Conservation (phyloP, 2,113 vertebrate species). For the Leiothrix lutea region DNA sequence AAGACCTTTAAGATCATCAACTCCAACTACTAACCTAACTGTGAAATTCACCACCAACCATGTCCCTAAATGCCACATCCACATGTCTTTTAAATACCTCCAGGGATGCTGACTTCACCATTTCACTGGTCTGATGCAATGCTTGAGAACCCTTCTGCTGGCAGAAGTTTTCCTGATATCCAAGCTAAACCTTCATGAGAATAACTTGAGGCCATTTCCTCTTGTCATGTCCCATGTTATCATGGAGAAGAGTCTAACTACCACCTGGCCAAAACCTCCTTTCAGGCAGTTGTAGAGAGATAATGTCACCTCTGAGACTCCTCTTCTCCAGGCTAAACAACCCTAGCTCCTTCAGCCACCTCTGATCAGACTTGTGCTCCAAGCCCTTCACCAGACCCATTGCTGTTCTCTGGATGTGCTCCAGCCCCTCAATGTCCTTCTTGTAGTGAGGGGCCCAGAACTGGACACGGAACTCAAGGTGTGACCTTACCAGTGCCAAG, state of each 20-base stretch:
- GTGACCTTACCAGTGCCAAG: accelerated
- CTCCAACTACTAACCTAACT: not conserved
- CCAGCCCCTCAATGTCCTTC: not conserved
- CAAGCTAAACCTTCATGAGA: not conserved
- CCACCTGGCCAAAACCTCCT: not conserved
- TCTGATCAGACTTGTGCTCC: not conserved
- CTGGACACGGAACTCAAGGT: accelerated
- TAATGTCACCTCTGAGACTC: not conserved
- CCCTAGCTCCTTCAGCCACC: accelerated
- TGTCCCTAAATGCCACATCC: not conserved
- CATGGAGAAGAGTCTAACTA: not conserved
- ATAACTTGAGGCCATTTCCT: not conserved
- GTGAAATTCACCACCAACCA: not conserved
- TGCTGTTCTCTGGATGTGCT: accelerated
- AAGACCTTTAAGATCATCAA: not conserved
- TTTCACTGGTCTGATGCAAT: not conserved
- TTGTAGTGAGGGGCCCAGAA: not conserved
- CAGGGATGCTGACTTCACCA: not conserved
- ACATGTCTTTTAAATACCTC: not conserved
- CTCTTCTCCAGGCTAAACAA: not conserved
- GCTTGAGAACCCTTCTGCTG: not conserved
- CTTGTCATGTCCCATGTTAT: not conserved
- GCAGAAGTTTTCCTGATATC: not conserved
- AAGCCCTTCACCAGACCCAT: not conserved
- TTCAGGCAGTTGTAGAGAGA: not conserved